Evolutionary conservation across 2,888 invertebrate genomes (phyloP).

Genomic region (Odontomyia ornata): DNA sequence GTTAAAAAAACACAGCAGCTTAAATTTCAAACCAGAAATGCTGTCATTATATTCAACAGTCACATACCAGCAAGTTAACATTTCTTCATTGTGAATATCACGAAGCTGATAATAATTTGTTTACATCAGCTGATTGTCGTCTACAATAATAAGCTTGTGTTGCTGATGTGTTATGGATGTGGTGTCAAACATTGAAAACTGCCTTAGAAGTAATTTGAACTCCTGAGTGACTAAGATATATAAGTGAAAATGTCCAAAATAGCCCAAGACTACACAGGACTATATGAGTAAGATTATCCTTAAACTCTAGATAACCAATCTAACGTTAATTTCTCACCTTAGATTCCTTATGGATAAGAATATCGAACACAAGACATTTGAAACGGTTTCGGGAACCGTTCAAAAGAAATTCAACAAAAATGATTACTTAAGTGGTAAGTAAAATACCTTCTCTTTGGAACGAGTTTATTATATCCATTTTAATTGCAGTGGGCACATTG

Average conservation of each 20-base stretch:
- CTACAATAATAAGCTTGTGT: too few relatives aligned
- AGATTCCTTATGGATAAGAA: conserved; percentile 68
- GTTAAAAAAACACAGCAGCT: too few relatives aligned
- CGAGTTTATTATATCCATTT: background rate
- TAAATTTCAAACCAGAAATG: too few relatives aligned
- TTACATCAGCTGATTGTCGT: background rate
- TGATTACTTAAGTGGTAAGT: conserved; percentile 72
- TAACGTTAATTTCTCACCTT: conserved; percentile 14
- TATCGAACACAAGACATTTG: conserved; percentile 78
- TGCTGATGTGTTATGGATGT: background rate
- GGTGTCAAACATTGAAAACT: background rate
- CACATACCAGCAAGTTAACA: background rate
- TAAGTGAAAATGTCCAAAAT: conserved; percentile 52
- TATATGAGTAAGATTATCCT: conserved; percentile 54
- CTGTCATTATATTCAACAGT: too few relatives aligned
- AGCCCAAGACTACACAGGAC: conserved; percentile 53
- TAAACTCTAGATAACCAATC: background rate
- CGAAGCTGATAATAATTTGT: background rate
- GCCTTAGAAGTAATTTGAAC: background rate
- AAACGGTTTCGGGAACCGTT: conserved; percentile 77
- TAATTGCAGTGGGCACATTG: conserved; percentile 68
- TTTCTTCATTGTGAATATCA: background rate
- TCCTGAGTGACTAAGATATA: background rate
- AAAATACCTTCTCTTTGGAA: too few relatives aligned
- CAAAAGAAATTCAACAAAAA: conserved; percentile 81